Evolutionary conservation across 1,140 invertebrate genomes (phyloP), one percentile per base, ranked within the genome.

Genomic region (Drosophila lowei): DNA sequence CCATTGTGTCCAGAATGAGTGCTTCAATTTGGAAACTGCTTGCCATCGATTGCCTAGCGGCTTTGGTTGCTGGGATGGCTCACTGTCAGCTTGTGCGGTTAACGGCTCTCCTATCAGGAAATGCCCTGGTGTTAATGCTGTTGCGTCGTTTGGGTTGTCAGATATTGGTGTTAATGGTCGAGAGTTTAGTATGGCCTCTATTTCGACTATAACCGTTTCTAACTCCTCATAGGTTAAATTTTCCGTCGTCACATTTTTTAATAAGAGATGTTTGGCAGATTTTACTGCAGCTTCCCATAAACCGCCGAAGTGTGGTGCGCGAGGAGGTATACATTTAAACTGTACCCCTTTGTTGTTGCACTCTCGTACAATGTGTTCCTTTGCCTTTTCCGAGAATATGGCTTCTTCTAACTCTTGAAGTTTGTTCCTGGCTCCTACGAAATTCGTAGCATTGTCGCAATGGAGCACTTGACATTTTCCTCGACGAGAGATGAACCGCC

Each of bases 101-200:
- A 41, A 18, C 1, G 52, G 52, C 8, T 54, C 52, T n/a, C 18
- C 52, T 21, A 54, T 54, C 11, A 54, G 6, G 8, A 41, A 54
- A 6, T 54, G 18, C 0, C 52, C 52, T 15, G 18, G 18, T 5
- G 3, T 6, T 34, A n/a, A 8, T 1, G 25, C 49, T 6, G 9
- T 16, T 30, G 11, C 3, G 8, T 34, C 30, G 9, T 34, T 34
- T 34, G 9, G 9, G 30, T 11, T 34, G 30, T 34, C 30, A 0
- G 30, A 34, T 34, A 34, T 11, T 8, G 25, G 49, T 30, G 25
- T 52, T 13, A 50, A 16, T 13, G 38, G 43, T 59, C 53, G 18
- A 75, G 67, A 68, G 59, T 47, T 6, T 90, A 21, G 11, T 9
- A 58, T 47, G 4, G 23, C 23, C 4, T 25, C 23, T 25, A 25